Base-by-base conservation (phyloP, 2,888 invertebrate genomes). In the Phymatocera aterrima region DNA sequence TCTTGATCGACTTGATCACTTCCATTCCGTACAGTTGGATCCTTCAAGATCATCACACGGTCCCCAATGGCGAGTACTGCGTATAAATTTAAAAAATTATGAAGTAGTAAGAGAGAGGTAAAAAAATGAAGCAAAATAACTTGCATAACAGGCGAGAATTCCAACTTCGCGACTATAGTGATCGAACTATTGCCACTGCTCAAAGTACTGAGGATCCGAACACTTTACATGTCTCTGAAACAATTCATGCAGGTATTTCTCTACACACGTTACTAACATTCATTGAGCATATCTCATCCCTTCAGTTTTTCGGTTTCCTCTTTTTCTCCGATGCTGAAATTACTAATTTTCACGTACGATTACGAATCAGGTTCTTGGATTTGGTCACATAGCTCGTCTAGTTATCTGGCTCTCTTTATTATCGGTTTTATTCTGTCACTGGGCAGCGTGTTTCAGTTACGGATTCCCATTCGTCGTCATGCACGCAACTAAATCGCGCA, bases 1-100 rank as follows among this genome's bases (percentile, higher is more conserved):
- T 91, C 81, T 10, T 88, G n/a, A 68, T 88, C 8, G 91, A 91
- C 79, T 78, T 91, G 24, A 18, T 90, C 37, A 88, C 89, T 0
- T 88, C 90, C 0, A 37, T 91, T 31, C 88, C 88, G 0, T 88
- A 86, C 60, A 78, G 78, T 3, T 88, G 87, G 86, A 83, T 88
- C 68, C 77, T 83, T 57, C 61, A 80, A 21, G 75, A 70, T 12
- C 72, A 57, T 61, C 31, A 61, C 24, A 80, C 85, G 1, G 37
- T 77, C 24, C 80, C 81, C 46, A 83, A 3, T 77, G 80, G 3
- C 21, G 84, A 5, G 79, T 81, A 5, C 5, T 21, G n/a, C 31
- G n/a, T n/a, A 65, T 10, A 65, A 24, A 8, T 18, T 28, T 61
- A 31, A 61, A 34, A 31, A 5, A 60, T 28, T 31, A 34, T 31